A percentile compares a stretch with the other conserved stretches of the same genome.
Evolutionary conservation across 2,113 vertebrate genomes (phyloP).

Genomic region (Proterorhinus semilunaris): DNA sequence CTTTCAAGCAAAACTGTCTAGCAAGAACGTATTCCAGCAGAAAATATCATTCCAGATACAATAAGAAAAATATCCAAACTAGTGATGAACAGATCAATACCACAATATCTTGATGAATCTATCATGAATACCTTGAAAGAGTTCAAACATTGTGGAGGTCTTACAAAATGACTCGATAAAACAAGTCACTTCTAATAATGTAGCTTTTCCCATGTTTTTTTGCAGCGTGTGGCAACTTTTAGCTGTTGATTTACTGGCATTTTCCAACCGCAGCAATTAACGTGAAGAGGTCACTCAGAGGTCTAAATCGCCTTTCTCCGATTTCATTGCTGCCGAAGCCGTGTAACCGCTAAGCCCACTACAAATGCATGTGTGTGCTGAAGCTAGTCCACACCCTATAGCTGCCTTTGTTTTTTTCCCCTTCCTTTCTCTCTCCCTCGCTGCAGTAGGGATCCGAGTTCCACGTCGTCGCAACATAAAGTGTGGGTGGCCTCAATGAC

Average conservation of each 20-base stretch:
- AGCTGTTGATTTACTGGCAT: constrained; percentile 44
- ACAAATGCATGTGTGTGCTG: constrained; percentile 27
- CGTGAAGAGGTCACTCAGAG: constrained; percentile 57
- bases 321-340: constrained; percentile 62
- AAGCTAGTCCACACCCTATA: constrained; percentile 35
- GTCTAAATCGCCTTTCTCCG: constrained; percentile 63
- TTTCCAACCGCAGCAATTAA: constrained; percentile 56
- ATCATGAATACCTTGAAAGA: too few relatives aligned
- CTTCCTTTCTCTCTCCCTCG: constrained; percentile 7
- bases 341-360: constrained; percentile 51
- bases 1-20: too few relatives aligned
- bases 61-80: too few relatives aligned
- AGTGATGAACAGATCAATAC: too few relatives aligned
- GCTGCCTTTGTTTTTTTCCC: constrained; percentile 14
- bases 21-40: too few relatives aligned
- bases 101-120: too few relatives aligned
- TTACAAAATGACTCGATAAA: background rate
- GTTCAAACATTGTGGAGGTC: too few relatives aligned
- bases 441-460: constrained; percentile 46
- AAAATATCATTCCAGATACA: too few relatives aligned
- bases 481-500: constrained; percentile 62
- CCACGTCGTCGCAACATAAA: constrained; percentile 46
- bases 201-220: background rate
- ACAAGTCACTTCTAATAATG: background rate
- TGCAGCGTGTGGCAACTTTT: background rate